A percentile compares a stretch with the other conserved stretches of the same genome.
Conservation (phyloP, 2,113 vertebrate genomes). For the Lethenteron reissneri region DNA sequence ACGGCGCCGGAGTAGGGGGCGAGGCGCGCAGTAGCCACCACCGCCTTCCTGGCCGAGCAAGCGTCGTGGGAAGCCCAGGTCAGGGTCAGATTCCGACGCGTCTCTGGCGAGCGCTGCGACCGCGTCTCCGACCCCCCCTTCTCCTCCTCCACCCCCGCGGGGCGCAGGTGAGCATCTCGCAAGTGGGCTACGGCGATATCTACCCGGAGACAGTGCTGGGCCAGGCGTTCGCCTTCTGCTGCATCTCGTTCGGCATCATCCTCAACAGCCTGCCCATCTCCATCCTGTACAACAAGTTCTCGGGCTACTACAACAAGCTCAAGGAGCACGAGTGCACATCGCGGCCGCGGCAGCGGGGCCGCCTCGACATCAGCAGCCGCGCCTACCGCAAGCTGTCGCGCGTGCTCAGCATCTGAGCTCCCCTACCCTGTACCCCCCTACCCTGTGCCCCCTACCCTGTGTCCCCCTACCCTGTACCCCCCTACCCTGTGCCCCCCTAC, state of each 20-base stretch:
- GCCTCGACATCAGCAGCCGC: constrained; percentile 24
- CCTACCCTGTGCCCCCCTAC: too few relatives aligned
- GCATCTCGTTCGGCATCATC: constrained; percentile 77
- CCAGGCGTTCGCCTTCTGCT: constrained; percentile 44
- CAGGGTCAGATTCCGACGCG: too few relatives aligned
- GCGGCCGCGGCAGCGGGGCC: constrained; percentile 20
- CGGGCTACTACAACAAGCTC: constrained; percentile 40
- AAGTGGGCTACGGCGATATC: constrained; percentile 56
- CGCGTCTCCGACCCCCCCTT: not conserved
- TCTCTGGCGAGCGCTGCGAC: not conserved
- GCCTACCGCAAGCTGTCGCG: constrained; percentile 17
- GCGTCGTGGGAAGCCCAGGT: too few relatives aligned
- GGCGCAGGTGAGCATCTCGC: constrained; percentile 61
- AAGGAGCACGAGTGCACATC: constrained; percentile 39
- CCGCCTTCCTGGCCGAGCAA: too few relatives aligned
- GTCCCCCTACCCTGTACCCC: too few relatives aligned
- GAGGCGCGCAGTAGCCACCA: too few relatives aligned
- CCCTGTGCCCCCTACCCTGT: too few relatives aligned
- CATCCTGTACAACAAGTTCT: constrained; percentile 49
- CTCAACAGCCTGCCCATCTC: constrained; percentile 69
- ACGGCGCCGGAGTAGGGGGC: too few relatives aligned
- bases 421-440: not conserved
- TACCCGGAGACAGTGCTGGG: constrained; percentile 45
- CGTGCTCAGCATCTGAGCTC: not conserved
- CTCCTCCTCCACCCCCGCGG: not conserved